These are phyloP conservation scores for Hydrolagus affinis DNA, from an alignment of 2,113 vertebrate species.

Conservation along the genomic window DNA sequence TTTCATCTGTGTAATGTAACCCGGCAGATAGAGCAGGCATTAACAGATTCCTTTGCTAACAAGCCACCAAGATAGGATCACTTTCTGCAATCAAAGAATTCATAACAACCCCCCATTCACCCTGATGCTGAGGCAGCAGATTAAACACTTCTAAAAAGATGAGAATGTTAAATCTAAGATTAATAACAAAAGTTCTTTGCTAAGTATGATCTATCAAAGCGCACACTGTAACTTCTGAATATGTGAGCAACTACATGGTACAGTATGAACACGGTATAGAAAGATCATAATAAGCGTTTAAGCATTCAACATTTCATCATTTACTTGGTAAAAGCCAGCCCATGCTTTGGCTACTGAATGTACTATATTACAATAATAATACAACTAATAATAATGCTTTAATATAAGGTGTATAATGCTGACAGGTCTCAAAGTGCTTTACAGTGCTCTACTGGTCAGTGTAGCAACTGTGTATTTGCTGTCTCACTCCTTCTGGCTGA, in stretches of 20 bases:
- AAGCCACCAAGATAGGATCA: conserved; percentile 58
- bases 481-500: not conserved
- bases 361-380: no score
- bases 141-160: conserved; percentile 34
- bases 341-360: no score
- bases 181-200: conserved; percentile 8
- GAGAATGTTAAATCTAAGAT: not conserved
- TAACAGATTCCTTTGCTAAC: conserved; percentile 69
- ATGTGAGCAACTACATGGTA: not conserved
- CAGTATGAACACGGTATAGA: not conserved
- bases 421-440: not conserved
- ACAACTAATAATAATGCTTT: no score
- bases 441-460: not conserved
- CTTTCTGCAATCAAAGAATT: conserved; percentile 63
- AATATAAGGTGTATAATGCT: not conserved
- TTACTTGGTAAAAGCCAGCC: not conserved
- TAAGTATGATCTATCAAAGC: not conserved
- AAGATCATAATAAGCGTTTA: not conserved
- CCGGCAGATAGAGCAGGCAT: conserved; percentile 52
- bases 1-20: conserved; percentile 56
- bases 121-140: conserved; percentile 38
- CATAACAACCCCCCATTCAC: conserved; percentile 43
- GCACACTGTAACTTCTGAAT: not conserved
- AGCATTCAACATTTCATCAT: not conserved
- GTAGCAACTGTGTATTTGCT: not conserved